These are phyloP conservation scores for Ornithoptera priamus DNA, from an alignment of 2,888 invertebrate genomes.

Conservation along the genomic window DNA sequence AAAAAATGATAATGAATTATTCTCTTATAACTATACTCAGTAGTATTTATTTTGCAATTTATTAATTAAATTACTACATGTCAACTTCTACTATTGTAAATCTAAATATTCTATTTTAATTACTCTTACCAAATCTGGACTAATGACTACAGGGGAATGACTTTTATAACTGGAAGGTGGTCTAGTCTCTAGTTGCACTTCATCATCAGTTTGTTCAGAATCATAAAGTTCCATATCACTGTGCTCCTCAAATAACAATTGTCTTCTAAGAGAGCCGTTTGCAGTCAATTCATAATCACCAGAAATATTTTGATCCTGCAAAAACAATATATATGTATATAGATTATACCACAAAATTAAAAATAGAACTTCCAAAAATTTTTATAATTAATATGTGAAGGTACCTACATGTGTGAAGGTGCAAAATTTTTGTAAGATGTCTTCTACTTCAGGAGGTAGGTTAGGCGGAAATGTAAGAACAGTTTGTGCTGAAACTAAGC, in stretches of 20 bases:
- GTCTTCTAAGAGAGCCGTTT: slow-evolving; percentile 67
- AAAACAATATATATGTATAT: slow-evolving; percentile 19
- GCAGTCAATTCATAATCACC: slow-evolving; percentile 71
- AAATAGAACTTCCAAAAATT: not conserved
- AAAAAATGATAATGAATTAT: too few relatives aligned
- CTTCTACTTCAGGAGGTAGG: slow-evolving; percentile 82
- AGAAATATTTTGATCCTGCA: slow-evolving; percentile 66
- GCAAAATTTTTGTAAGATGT: slow-evolving; percentile 81
- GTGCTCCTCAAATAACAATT: slow-evolving; percentile 69
- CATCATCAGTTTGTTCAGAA: slow-evolving; percentile 71
- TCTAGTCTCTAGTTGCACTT: slow-evolving; percentile 48
- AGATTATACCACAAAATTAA: too few relatives aligned
- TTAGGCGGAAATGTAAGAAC: slow-evolving; percentile 82
- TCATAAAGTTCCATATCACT: slow-evolving; percentile 71
- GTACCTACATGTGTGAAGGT: slow-evolving; percentile 78
- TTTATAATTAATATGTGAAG: not conserved
- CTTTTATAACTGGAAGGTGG: slow-evolving; percentile 60
- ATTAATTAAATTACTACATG: too few relatives aligned
- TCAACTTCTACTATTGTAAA: too few relatives aligned
- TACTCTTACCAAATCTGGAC: slow-evolving; percentile 65
- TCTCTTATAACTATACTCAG: too few relatives aligned
- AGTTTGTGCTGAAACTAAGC: slow-evolving; percentile 83
- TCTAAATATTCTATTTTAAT: not conserved
- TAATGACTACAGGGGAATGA: slow-evolving; percentile 62
- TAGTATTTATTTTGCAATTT: too few relatives aligned